phyloP scores from a whole-genome alignment of 2,797 vertebrate species.

The Ataeniobius toweri region DNA sequence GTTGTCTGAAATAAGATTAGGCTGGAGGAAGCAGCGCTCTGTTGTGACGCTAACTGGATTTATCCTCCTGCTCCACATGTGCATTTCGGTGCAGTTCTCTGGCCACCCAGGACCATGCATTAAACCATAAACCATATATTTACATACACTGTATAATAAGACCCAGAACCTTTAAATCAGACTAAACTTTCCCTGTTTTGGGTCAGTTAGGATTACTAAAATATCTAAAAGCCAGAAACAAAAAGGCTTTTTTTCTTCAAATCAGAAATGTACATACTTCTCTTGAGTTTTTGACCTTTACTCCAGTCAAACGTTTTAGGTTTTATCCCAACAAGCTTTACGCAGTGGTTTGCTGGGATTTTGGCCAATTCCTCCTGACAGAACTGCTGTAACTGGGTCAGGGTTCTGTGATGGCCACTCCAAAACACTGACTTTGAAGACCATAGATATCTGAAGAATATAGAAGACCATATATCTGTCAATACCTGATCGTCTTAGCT shows the following conservation, averaged over 20 bases:
- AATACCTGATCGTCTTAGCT: background rate
- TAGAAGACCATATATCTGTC: background rate
- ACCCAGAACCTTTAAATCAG: background rate
- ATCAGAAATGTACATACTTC: background rate
- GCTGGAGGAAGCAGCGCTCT: slow-evolving; percentile 12
- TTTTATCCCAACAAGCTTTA: background rate
- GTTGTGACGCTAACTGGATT: slow-evolving; percentile 55
- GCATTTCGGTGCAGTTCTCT: slow-evolving; percentile 12
- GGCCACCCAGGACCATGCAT: background rate
- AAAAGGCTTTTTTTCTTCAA: background rate
- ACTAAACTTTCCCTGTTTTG: too few relatives aligned
- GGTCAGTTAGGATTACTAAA: too few relatives aligned
- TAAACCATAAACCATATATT: background rate
- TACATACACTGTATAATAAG: background rate
- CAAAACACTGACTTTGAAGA: background rate
- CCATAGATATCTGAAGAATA: too few relatives aligned
- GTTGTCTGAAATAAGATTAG: slow-evolving; percentile 56
- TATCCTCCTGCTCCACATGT: slow-evolving; percentile 40
- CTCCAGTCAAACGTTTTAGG: background rate
- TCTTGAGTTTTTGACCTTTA: background rate
- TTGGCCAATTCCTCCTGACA: background rate
- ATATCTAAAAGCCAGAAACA: too few relatives aligned
- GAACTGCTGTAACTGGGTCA: background rate
- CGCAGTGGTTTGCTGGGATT: background rate
- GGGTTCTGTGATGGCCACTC: background rate